These are phyloP conservation scores for Palythoa heliodiscus DNA, from an alignment of 92 coral and sea anemone species.

Conservation along the genomic window DNA sequence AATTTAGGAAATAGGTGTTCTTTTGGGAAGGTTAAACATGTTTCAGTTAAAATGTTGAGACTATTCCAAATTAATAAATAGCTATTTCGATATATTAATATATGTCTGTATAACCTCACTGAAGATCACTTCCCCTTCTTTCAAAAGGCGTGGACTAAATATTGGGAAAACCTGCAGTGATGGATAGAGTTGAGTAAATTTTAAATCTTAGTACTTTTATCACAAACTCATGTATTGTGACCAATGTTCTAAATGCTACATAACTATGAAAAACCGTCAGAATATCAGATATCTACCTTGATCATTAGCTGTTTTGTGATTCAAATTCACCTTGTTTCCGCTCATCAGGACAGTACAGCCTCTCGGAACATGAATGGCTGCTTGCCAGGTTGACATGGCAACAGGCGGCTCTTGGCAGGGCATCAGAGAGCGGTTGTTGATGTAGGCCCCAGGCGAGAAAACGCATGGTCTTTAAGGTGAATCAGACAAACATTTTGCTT, in stretches of 20 bases:
- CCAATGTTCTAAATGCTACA: no score
- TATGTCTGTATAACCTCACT: no score
- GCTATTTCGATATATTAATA: no score
- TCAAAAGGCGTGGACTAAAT: background rate
- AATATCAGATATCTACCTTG: slow-evolving; percentile 46
- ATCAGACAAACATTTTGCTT: background rate
- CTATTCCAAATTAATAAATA: no score
- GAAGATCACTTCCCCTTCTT: no score
- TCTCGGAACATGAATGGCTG: slow-evolving; percentile 89
- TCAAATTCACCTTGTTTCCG: slow-evolving; percentile 71
- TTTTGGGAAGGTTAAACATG: no score
- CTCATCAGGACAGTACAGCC: slow-evolving; percentile 97
- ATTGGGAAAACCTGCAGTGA: background rate
- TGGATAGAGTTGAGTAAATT: background rate
- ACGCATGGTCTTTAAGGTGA: slow-evolving; percentile 79
- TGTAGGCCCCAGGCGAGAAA: slow-evolving; percentile 97
- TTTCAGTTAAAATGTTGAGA: no score
- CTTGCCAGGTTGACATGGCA: slow-evolving; percentile 99
- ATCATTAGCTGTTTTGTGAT: slow-evolving; percentile 25
- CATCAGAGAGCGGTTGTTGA: slow-evolving; percentile 99
- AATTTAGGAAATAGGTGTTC: no score
- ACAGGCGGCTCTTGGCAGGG: slow-evolving; percentile 99
- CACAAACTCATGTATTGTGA: background rate
- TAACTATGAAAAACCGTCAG: no score
- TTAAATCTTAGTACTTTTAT: background rate